Percentiles rank a stretch among this genome's conserved stretches.
These are phyloP conservation scores for Scaptomyza pallida DNA, from an alignment of 1,140 invertebrate genomes.

Conservation along the genomic window DNA sequence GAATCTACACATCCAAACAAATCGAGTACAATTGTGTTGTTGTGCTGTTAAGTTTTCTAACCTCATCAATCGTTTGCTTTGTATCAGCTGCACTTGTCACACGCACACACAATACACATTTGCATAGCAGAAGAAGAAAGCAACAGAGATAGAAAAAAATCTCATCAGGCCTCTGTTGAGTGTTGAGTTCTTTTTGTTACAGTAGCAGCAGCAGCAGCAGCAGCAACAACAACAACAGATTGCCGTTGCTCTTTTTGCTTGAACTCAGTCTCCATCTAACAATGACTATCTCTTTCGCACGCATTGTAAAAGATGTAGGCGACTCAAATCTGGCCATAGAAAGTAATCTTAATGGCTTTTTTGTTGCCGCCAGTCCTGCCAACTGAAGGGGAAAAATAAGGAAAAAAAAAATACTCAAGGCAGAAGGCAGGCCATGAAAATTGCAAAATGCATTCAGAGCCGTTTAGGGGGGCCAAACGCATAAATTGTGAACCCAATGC, in stretches of 20 bases:
- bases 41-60: conserved; percentile 61
- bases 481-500: conserved; percentile 68
- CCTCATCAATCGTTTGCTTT: conserved; percentile 74
- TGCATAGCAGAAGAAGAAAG: conserved; percentile 12
- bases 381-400: conserved; percentile 42
- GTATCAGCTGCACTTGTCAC: conserved; percentile 22
- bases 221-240: neutral
- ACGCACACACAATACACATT: conserved; percentile 12
- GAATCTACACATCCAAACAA: neutral
- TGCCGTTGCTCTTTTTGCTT: conserved; percentile 6
- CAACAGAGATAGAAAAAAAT: conserved; percentile 23
- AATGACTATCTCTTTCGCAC: neutral
- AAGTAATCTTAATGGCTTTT: conserved; percentile 81
- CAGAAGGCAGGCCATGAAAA: conserved; percentile 52
- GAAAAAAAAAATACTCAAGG: neutral
- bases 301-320: neutral
- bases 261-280: neutral
- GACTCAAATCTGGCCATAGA: conserved; percentile 69
- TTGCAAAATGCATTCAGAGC: conserved; percentile 76
- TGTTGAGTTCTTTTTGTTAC: conserved; percentile 6
- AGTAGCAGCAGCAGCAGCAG: neutral
- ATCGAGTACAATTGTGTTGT: conserved; percentile 39
- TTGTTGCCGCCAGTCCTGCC: conserved; percentile 49
- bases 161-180: conserved; percentile 30
- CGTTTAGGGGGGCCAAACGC: conserved; percentile 62